Percentiles rank a stretch among this genome's conserved stretches.
These are phyloP conservation scores for Lycophotia porphyrea DNA, from an alignment of 2,888 invertebrate species.

Conservation along the genomic window DNA sequence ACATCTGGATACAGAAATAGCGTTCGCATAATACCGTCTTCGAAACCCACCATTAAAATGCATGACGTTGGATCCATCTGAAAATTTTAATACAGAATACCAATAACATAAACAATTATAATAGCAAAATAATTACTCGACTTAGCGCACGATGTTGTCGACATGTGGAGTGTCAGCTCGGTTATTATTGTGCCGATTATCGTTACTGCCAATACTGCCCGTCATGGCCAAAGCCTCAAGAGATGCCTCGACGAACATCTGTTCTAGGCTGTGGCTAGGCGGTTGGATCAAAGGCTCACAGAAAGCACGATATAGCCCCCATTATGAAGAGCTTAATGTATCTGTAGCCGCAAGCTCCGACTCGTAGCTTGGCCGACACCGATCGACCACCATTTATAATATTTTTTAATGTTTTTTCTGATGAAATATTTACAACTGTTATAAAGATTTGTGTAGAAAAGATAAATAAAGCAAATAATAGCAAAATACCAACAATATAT, in stretches of 20 bases:
- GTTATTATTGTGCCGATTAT: neutral
- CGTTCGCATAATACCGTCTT: constrained; percentile 92
- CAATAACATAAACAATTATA: neutral
- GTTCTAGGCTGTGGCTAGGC: neutral
- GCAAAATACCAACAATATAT: no score
- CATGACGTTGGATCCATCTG: constrained; percentile 92
- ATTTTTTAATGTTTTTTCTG: no score
- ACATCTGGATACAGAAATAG: constrained; percentile 82
- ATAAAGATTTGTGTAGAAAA: no score
- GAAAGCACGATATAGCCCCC: neutral
- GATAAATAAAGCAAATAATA: no score
- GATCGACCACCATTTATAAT: no score
- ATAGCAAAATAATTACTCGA: neutral
- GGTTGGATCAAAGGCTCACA: neutral
- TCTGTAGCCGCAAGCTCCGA: no score
- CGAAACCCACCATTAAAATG: constrained; percentile 92
- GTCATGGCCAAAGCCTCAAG: neutral
- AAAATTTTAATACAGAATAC: neutral
- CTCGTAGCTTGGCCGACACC: no score
- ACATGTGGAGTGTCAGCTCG: neutral
- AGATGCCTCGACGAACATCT: neutral
- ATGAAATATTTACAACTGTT: no score
- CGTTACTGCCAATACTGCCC: neutral
- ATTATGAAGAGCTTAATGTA: no score
- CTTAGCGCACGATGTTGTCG: neutral